Base-by-base conservation (phyloP, 2,888 invertebrate genomes). In the Mactromeris polynyma region DNA sequence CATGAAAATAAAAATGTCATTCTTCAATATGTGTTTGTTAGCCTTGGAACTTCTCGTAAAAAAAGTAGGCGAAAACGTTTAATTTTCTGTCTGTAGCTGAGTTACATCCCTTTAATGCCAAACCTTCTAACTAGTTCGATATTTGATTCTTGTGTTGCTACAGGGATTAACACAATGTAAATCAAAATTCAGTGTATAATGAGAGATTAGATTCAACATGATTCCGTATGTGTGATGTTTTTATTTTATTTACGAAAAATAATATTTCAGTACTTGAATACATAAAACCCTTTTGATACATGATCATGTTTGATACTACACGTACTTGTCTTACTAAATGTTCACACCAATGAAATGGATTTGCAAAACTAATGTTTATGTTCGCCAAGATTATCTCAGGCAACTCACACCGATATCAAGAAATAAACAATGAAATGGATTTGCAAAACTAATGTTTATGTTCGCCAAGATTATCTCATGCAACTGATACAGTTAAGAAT, bases 1-100 rank as follows among this genome's bases (percentile, higher is more conserved):
- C 79, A 79, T 79, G 40, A 79, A 79, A 42, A 79, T 42, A 79
- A 79, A 79, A 79, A 79, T 42, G 79, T 46, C 79, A 79, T 79
- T 42, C 36, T 36, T n/a, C 77, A 69, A n/a, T 19, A 19, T 21
- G 21, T 77, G 58, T 64, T 64, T 64, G 58, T 64, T 21, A 46
- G 11, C n/a, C n/a, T n/a, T n/a, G n/a, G n/a, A n/a, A n/a, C n/a
- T n/a, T n/a, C n/a, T n/a, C n/a, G n/a, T n/a, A n/a, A n/a, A n/a
- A n/a, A n/a, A n/a, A n/a, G n/a, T n/a, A n/a, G n/a, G n/a, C n/a
- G n/a, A n/a, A n/a, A n/a, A n/a, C n/a, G n/a, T n/a, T n/a, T n/a
- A n/a, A n/a, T n/a, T n/a, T n/a, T n/a, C n/a, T n/a, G n/a, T n/a
- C n/a, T n/a, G n/a, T n/a, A n/a, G n/a, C n/a, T n/a, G n/a, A n/a